Base-by-base conservation (phyloP, 1,140 invertebrate genomes). In the Ganaspis sp. region DNA sequence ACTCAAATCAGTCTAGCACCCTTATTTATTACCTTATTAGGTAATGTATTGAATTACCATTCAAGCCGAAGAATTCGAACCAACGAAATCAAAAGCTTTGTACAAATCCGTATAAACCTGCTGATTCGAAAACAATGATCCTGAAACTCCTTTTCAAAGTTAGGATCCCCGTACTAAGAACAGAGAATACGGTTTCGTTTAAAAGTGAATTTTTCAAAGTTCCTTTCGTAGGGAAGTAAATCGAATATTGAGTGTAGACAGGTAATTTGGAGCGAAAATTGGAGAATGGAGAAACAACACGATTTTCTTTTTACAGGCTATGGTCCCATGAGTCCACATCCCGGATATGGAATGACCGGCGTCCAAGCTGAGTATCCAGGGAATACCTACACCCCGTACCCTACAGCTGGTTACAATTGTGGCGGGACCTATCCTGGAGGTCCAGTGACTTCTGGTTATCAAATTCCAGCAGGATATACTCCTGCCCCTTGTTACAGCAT, bases 401-500 rank as follows among this genome's bases (percentile, higher is more conserved):
- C 90, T 49, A 92, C 93, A 34, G 92, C 93, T 1, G 93, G 94
- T 45, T 95, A 95, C 89, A 94, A 93, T 84, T 93, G 93, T 74
- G 90, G 87, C 19, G 89, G 92, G 83, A 88, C 93, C 89, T 93
- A 94, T 91, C 90, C 94, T 74, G 90, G 89, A 70, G 90, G 94
- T 81, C 93, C 94, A 64, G 93, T 93, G 19, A 94, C 94, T 72
- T 93, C 93, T 29, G 92, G 93, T 70, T 94, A 94, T 75, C 90
- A 91, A 81, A 91, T 91, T 72, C 94, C 95, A 45, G 93, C 95
- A 49, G 94, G 94, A 26, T 96, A 96, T 89, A 93, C 93, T 12
- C 94, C 94, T 38, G 92, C 93, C 64, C 94, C 95, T 34, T 97
- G 95, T 88, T 97, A 97, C 90, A 94, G 94, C 72, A 96, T 97